Evolutionary conservation across 1,140 invertebrate genomes (phyloP), one percentile per base, ranked within the genome.

Genomic region (Planococcus citri): DNA sequence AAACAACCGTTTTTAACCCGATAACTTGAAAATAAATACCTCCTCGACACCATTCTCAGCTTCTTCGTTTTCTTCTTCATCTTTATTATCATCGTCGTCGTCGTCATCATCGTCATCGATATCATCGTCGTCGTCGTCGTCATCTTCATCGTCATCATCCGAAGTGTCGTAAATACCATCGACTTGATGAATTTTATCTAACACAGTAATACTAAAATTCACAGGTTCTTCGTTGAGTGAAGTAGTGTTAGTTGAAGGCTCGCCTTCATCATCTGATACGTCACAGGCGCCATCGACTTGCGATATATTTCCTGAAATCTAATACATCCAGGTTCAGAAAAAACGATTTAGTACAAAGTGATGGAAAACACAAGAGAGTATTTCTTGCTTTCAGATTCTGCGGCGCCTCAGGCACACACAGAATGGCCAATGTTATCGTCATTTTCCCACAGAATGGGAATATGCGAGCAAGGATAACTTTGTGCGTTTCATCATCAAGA

Each of bases 21-120:
- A 21, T 10, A 67, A 6, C 17, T 24, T 27, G 33, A 29, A 27
- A 68, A 83, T n/a, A 83, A 76, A 85, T 58, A 74, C 84, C 80
- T 82, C 80, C 74, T 81, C 78, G 74, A 82, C 77, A 74, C 82
- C 80, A 41, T 77, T 74, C 69, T 78, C 80, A 41, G 71, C 71
- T 29, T 71, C 71, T 25, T 83, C 83, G 71, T 84, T 80, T 75
- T 92, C 88, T 72, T 90, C 89, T 38, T 88, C 84, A n/a, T 88
- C 87, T 73, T 87, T 87, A 61, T 88, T 81, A 70, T 83, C 82
- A 51, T 85, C 84, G 71, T 88, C 88, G 27, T 86, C 87, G 72
- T 90, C 87, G 72, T 88, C 85, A 73, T 91, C 86, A 68, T 90
- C 87, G 73, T 90, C 87, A 70, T 89, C 84, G 70, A 88, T 87